Evolutionary conservation across 2,888 invertebrate genomes (phyloP).

Genomic region (Oligia latruncula): DNA sequence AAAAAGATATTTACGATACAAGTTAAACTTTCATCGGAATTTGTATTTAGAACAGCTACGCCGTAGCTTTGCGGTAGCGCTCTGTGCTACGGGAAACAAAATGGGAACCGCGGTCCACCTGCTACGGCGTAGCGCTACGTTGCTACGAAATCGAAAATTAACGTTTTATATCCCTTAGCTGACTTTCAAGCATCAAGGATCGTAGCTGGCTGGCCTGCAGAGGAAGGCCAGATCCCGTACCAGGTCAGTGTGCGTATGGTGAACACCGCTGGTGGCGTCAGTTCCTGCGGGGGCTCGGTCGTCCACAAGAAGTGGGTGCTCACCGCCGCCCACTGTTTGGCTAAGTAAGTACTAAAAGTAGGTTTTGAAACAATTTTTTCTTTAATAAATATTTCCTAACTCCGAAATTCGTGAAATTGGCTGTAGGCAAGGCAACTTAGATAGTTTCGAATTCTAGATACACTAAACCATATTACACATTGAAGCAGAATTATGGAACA

Average conservation of each 20-base stretch:
- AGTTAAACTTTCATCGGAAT: not conserved
- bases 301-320: constrained; percentile 78
- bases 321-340: constrained; percentile 77
- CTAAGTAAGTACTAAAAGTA: constrained; percentile 72
- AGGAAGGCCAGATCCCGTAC: constrained; percentile 76
- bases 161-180: constrained; percentile 17
- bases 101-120: not conserved
- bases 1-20: not conserved
- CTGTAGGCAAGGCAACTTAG: not conserved
- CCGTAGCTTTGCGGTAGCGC: not conserved
- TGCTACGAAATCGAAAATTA: constrained; percentile 1
- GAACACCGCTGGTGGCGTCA: constrained; percentile 67
- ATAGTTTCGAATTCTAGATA: too few relatives aligned
- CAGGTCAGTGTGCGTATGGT: constrained; percentile 77
- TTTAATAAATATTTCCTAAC: not conserved
- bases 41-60: constrained; percentile 6
- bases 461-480: too few relatives aligned
- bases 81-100: not conserved
- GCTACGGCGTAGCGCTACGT: constrained; percentile 30
- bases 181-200: constrained; percentile 46
- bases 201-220: constrained; percentile 72
- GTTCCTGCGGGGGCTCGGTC: constrained; percentile 71
- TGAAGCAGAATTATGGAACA: too few relatives aligned
- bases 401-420: not conserved
- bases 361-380: not conserved